phyloP scores from a whole-genome alignment of 2,113 vertebrate genomes.

The Camarhynchus parvulus region DNA sequence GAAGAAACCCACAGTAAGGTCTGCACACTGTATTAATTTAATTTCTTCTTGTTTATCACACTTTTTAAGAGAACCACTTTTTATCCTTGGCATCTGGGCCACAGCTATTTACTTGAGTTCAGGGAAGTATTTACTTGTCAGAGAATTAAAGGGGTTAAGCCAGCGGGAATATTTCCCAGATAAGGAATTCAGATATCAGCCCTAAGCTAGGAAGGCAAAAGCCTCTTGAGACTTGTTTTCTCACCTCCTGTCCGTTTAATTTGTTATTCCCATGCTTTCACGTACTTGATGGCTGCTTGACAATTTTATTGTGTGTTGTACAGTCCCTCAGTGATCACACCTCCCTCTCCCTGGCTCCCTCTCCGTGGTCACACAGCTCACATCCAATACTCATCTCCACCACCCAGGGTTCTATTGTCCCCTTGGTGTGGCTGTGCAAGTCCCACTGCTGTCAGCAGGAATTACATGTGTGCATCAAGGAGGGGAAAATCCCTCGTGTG shows the following conservation, averaged over 20 bases:
- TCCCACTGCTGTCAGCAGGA: conserved; percentile 62
- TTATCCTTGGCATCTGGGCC: background rate
- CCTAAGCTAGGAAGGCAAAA: conserved; percentile 18
- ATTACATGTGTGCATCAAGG: conserved; percentile 1
- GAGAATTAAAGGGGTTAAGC: conserved; percentile 1
- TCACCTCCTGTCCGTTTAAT: conserved; percentile 54
- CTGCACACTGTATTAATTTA: background rate
- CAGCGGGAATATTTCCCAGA: background rate
- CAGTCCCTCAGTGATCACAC: conserved; percentile 44
- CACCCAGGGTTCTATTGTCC: conserved; percentile 29
- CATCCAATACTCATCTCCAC: conserved; percentile 46
- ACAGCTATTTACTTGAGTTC: background rate
- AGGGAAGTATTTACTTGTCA: background rate
- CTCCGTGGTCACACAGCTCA: background rate
- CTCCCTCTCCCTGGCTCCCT: conserved; percentile 11
- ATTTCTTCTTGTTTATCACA: background rate
- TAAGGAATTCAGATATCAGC: background rate
- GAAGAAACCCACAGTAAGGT: background rate
- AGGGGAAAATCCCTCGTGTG: background rate
- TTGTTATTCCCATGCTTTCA: conserved; percentile 50
- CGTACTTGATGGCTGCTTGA: conserved; percentile 45
- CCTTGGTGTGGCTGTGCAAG: conserved; percentile 19
- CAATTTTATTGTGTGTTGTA: conserved; percentile 40
- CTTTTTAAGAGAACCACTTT: background rate
- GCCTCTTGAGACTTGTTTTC: conserved; percentile 27